Percentiles rank a stretch among this genome's conserved stretches.
Conservation (phyloP, 2,113 vertebrate genomes). For the Ascaphus truei region DNA sequence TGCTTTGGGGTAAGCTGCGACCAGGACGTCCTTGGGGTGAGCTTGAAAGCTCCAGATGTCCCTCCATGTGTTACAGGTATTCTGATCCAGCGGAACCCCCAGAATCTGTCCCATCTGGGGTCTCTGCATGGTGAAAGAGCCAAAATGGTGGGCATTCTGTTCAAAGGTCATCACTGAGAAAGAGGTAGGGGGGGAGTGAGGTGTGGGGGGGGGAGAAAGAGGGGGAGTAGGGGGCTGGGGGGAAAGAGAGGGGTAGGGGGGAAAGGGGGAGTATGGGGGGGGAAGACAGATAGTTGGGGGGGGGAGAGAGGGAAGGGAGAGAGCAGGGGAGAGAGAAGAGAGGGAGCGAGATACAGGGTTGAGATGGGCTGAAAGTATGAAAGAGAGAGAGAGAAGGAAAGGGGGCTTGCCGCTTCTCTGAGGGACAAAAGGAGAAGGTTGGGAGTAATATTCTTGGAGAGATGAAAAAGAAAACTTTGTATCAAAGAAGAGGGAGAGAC, state of each 20-base stretch:
- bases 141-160: slow-evolving; percentile 52
- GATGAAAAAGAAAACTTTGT: too few relatives aligned
- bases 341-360: background rate
- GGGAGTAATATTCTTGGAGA: too few relatives aligned
- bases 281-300: background rate
- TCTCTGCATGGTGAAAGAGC: slow-evolving; percentile 7
- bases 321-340: too few relatives aligned
- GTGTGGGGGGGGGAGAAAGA: background rate
- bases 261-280: background rate
- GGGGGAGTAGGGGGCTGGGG: background rate
- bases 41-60: slow-evolving; percentile 57
- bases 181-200: too few relatives aligned
- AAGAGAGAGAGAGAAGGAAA: background rate
- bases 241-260: background rate
- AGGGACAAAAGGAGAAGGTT: too few relatives aligned
- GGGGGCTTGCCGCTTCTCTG: too few relatives aligned
- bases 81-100: slow-evolving; percentile 9
- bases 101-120: background rate
- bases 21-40: slow-evolving; percentile 65
- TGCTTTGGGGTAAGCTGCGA: slow-evolving; percentile 65
- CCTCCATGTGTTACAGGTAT: slow-evolving; percentile 51
- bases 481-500: background rate
- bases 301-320: background rate
- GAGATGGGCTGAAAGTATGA: background rate
- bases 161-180: slow-evolving; percentile 65